Percentiles rank a stretch among this genome's conserved stretches.
Evolutionary conservation across 1,140 invertebrate species (phyloP).

Genomic region (Archegozetes longisetosus): DNA sequence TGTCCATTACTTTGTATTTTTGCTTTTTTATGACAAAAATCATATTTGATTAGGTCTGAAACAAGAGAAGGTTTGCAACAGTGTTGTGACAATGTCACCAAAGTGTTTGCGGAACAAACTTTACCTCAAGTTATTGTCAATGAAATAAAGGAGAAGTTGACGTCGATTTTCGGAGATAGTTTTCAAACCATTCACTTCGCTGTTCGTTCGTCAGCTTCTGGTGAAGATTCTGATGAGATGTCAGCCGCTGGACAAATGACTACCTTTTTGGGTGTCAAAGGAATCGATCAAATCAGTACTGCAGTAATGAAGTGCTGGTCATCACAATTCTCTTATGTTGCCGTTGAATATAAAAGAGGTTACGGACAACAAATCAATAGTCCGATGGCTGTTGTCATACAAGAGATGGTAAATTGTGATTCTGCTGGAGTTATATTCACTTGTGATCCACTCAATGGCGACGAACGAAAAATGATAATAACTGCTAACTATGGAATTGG

Average conservation of each 20-base stretch:
- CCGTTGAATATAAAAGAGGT: constrained; percentile 51
- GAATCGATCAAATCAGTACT: constrained; percentile 32
- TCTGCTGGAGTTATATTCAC: constrained; percentile 67
- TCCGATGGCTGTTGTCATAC: constrained; percentile 64
- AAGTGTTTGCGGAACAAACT: background rate
- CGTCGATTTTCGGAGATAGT: background rate
- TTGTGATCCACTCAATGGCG: constrained; percentile 47
- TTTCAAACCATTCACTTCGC: constrained; percentile 27
- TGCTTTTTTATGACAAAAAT: no score
- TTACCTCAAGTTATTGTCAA: background rate
- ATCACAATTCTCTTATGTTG: constrained; percentile 54
- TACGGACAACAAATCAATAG: constrained; percentile 44
- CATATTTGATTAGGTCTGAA: background rate
- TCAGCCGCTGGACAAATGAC: constrained; percentile 72
- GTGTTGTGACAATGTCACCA: background rate
- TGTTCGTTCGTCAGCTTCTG: constrained; percentile 44
- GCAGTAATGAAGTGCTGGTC: constrained; percentile 56
- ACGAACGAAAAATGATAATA: constrained; percentile 46
- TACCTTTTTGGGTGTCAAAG: constrained; percentile 48
- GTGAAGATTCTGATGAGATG: constrained; percentile 53
- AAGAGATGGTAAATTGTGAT: constrained; percentile 51
- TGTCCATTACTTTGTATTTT: no score
- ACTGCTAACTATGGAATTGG: constrained; percentile 65
- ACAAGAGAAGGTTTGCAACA: background rate
- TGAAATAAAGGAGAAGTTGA: background rate